A percentile compares a stretch with the other conserved stretches of the same genome.
phyloP scores from a whole-genome alignment of 2,888 invertebrate species.

The Apamea monoglypha region DNA sequence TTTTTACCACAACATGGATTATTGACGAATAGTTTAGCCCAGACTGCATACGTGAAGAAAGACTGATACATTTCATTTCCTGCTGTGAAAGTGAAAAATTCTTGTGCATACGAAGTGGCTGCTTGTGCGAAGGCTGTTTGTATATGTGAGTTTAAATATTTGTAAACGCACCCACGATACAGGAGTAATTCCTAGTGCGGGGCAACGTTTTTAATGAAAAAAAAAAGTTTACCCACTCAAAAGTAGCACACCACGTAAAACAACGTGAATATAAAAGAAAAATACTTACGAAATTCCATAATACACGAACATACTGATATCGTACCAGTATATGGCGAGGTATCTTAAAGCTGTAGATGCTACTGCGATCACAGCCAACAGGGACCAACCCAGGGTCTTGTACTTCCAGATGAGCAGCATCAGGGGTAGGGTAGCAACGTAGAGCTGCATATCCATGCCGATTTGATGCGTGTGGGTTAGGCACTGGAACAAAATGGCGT shows the following conservation, averaged over 20 bases:
- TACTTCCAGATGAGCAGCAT: slow-evolving; percentile 87
- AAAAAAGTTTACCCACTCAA: too few relatives aligned
- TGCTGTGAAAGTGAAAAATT: not conserved
- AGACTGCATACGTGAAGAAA: not conserved
- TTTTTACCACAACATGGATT: not conserved
- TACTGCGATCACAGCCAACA: slow-evolving; percentile 78
- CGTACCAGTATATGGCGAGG: slow-evolving; percentile 84
- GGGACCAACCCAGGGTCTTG: slow-evolving; percentile 79
- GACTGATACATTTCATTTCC: not conserved
- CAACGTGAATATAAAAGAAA: slow-evolving; percentile 3
- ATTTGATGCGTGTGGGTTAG: slow-evolving; percentile 91
- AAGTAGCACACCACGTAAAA: not conserved
- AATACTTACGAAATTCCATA: slow-evolving; percentile 89
- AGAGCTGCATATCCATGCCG: slow-evolving; percentile 91
- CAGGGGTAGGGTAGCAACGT: slow-evolving; percentile 86
- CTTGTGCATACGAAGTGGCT: not conserved
- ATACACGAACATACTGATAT: slow-evolving; percentile 90
- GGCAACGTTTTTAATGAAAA: too few relatives aligned
- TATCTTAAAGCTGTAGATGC: slow-evolving; percentile 87
- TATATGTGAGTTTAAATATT: too few relatives aligned
- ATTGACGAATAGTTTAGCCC: not conserved
- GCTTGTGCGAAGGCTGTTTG: too few relatives aligned
- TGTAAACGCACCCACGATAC: too few relatives aligned
- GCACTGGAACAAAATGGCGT: slow-evolving; percentile 81
- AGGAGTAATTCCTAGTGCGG: too few relatives aligned